Conservation (phyloP, 2,888 invertebrate species). For the Lapara coniferarum region DNA sequence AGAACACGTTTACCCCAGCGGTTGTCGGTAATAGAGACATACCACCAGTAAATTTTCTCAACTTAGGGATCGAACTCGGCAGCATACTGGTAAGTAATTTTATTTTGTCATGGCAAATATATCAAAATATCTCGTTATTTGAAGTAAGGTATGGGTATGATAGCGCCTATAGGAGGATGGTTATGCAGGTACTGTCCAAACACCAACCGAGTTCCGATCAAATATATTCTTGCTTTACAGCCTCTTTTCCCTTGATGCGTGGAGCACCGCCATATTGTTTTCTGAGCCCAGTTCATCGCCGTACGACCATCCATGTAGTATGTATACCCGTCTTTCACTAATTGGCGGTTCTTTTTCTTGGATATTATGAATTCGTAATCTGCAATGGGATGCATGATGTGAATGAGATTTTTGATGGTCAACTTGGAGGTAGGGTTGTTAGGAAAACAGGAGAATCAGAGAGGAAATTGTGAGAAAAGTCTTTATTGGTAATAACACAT, state of each 20-base stretch:
- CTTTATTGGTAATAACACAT: too few species aligned
- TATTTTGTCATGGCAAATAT: too few species aligned
- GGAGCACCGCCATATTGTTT: conserved; percentile 41
- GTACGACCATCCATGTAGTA: conserved; percentile 20
- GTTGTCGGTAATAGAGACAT: too few species aligned
- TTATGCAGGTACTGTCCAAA: conserved; percentile 36
- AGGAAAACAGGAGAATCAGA: too few species aligned
- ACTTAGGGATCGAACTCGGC: too few species aligned
- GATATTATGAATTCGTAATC: conserved; percentile 20
- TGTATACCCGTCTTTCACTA: conserved; percentile 14
- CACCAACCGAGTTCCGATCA: conserved; percentile 31
- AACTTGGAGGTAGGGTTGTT: too few species aligned
- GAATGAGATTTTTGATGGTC: not conserved
- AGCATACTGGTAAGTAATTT: too few species aligned
- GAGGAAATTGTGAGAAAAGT: too few species aligned
- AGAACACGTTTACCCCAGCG: too few species aligned
- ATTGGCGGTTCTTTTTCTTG: conserved; percentile 13
- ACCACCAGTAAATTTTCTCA: too few species aligned
- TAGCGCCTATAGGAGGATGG: conserved; percentile 8
- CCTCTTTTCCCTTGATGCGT: conserved; percentile 34
- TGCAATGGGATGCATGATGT: not conserved
- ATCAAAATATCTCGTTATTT: not conserved
- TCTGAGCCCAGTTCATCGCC: conserved; percentile 3
- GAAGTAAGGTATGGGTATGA: not conserved
- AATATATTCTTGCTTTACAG: conserved; percentile 32